Base-by-base conservation (phyloP, 2,113 vertebrate species). In the Larimichthys crocea region DNA sequence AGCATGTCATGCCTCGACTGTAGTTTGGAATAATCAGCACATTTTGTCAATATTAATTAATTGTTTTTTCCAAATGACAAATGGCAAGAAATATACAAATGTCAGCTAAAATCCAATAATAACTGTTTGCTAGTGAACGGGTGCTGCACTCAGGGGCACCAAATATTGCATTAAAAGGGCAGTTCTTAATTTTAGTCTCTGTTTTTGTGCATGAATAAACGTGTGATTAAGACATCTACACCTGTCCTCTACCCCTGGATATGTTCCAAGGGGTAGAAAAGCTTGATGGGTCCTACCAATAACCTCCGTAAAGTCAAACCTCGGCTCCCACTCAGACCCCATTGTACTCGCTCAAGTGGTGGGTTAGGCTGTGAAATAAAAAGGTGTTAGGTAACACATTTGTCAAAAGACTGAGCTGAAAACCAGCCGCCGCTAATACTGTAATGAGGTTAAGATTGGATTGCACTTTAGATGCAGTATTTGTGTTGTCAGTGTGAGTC, bases 371-470 rank as follows among this genome's bases (percentile, higher is more conserved):
- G 29, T 31, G 14, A n/a, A 46, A 56, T 48, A 52, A 46, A 56
- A 49, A 64, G 15, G 46, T 52, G 1, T 16, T 4, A 10, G 42
- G 42, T 16, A 26, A 55, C 73, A 29, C 42, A 60, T 60, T 42
- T 19, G 46, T 49, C 40, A 40, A 50, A 8, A 44, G 57, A 49
- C 50, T 40, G 12, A 48, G 31, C 42, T 49, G 60, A 71, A 52
- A 69, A 62, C 31, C 44, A 72, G 17, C 15, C 9, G 0, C 22
- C 8, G 67, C 40, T 66, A 16, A 19, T 22, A 7, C 3, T 61
- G 40, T 70, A 50, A 79, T 72, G n/a, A n/a, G 55, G 22, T 81
- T 70, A 40, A 65, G 12, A 50, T 79, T 24, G 11, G 55, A 77
- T 60, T 70, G 19, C 8, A 20, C 6, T 31, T 83, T 16, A 44